Evolutionary conservation across 2,113 vertebrate genomes (phyloP), one percentile per base, ranked within the genome.

Genomic region (Hyperopisus bebe): DNA sequence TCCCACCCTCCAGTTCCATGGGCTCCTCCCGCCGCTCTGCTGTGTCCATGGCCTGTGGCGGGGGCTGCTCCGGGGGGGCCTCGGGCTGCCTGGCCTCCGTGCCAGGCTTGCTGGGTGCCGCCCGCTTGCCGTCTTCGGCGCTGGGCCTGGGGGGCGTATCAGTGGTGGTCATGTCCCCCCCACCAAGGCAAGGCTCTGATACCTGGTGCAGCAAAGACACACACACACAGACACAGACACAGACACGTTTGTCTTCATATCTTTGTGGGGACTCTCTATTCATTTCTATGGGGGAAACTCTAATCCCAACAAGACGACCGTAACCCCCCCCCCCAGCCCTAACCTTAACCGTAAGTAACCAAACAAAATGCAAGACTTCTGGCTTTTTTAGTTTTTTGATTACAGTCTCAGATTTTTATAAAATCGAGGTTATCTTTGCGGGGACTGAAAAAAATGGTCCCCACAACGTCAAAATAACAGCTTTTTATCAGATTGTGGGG

Each of bases 91-190:
- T 96, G 1, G 95, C 92, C 58, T 97, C 97, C 0, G 94, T 70
- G n/a, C 91, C 92, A 42, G 90, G 86, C 92, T 97, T 98, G 91
- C 97, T 97, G 35, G 95, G 97, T 88, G 97, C 95, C 24, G 93
- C 93, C 62, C 97, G 96, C 85, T 97, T 98, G 55, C 94, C 91
- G 84, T 98, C 98, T 91, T 98, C 98, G 10, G 97, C 96, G 89
- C 94, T 94, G 17, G 96, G 94, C 94, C 97, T 96, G 93, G 94
- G 96, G 86, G 97, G 96, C 88, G 96, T 93, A 53, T 98, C 98
- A 0, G 97, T 97, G 53, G 98, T 98, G 91, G 98, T 99, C 98
- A 99, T 99, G 92, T 97, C 96, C 93, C 96, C 95, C 95, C 95
- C 95, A 88, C 94, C 95, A 92, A 91, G 92, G 91, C 93, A 93